phyloP scores from a whole-genome alignment of 2,113 vertebrate species.

The Sylvia atricapilla region DNA sequence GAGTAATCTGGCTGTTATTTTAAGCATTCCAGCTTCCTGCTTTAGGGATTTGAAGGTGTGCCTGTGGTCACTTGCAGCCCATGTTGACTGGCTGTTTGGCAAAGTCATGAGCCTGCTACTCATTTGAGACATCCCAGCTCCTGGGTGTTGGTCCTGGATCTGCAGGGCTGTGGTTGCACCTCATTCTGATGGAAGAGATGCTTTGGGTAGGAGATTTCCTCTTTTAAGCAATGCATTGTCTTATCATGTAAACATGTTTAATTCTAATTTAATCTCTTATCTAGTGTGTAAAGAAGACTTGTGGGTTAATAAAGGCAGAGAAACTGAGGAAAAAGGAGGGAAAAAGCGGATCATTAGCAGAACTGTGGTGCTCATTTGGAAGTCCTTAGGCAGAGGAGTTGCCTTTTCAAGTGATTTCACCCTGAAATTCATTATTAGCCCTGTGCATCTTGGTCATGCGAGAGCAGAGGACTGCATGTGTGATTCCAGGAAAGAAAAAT shows the following conservation, averaged over 20 bases:
- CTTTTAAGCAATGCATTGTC: background rate
- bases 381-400: background rate
- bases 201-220: background rate
- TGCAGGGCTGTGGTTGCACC: rapidly evolving
- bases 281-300: background rate
- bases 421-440: background rate
- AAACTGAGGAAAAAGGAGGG: rapidly evolving
- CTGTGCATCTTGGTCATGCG: background rate
- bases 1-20: background rate
- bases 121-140: background rate
- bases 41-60: background rate
- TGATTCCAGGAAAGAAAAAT: background rate
- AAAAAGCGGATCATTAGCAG: background rate
- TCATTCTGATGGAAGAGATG: background rate
- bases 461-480: background rate
- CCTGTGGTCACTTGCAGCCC: background rate
- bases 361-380: background rate
- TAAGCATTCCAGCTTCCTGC: background rate
- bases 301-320: background rate
- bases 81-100: background rate
- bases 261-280: background rate
- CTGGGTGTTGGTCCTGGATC: background rate
- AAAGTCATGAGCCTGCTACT: rapidly evolving
- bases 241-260: background rate
- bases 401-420: background rate